Evolutionary conservation across 2,888 invertebrate genomes (phyloP), one percentile per base, ranked within the genome.

Genomic region (Coleophora flavipennella): DNA sequence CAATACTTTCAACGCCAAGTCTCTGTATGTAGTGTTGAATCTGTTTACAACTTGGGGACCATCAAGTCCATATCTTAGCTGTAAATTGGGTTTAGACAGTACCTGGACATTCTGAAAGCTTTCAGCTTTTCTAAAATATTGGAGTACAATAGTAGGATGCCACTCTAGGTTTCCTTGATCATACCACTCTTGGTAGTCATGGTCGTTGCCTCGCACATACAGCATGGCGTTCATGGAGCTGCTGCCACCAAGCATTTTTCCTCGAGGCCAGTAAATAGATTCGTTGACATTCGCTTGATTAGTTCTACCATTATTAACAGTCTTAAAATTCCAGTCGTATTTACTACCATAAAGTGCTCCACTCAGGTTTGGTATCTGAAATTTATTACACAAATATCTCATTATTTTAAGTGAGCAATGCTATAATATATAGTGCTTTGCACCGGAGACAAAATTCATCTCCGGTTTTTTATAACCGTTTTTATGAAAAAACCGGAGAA

Each of bases 241-340:
- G 0, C 74, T 68, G 3, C 87, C 87, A 33, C 87, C 87, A 49
- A 87, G 62, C 50, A 81, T 69, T 49, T 87, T 88, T 0, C 89
- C 90, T 14, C 87, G 69, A n/a, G 87, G 76, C 87, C 86, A 84
- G 4, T 49, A 53, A 13, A 56, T 53, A 13, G 54, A 13, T 44
- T 53, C 40, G 37, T 52, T 43, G 46, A 47, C 51, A 13, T 67
- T 70, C 89, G 91, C 92, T 52, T 91, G 70, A 61, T 91, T 92
- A 1, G 89, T 84, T 25, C 84, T 88, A 25, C 88, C 89, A 56
- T 91, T 89, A 0, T 92, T 92, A 58, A 92, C 92, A 1, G 91
- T 91, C 66, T 92, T 92, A 66, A 92, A 93, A 61, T 91, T 89
- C 93, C 93, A 93, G 62, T 93, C 93, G 37, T 92, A 55, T 53